Percentiles rank a stretch among this genome's conserved stretches.
phyloP scores from a whole-genome alignment of 2,888 invertebrate genomes.

The Allygus modestus region DNA sequence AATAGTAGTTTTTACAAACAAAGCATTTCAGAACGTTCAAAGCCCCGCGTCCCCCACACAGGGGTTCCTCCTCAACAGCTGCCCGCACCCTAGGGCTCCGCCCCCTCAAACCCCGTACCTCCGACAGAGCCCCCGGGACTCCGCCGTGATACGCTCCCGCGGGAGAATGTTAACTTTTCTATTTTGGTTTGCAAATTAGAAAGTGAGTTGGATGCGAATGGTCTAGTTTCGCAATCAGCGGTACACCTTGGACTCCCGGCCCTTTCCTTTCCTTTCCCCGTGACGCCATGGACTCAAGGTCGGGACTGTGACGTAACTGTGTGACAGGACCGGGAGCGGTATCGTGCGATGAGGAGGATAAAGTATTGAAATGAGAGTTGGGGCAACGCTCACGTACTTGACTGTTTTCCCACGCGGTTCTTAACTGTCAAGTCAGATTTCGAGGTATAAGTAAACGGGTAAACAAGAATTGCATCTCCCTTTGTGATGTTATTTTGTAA shows the following conservation, averaged over 20 bases:
- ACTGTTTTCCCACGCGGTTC: background rate
- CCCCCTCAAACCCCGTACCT: background rate
- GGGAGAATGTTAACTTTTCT: conserved; percentile 58
- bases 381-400: background rate
- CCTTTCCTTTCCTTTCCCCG: conserved; percentile 56
- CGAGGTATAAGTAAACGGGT: background rate
- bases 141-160: background rate
- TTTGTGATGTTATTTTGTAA: no score
- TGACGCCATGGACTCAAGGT: conserved; percentile 46
- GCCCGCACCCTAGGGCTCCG: background rate
- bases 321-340: conserved; percentile 1
- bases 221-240: conserved; percentile 53
- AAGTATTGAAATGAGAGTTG: background rate
- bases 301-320: background rate
- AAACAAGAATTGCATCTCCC: no score
- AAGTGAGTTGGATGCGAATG: conserved; percentile 55
- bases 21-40: background rate
- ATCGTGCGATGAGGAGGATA: background rate
- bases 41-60: background rate
- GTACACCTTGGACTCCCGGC: conserved; percentile 52
- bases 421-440: background rate
- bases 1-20: no score
- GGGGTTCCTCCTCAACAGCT: background rate
- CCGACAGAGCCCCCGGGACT: background rate
- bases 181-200: conserved; percentile 59